Base-by-base conservation (phyloP, 2,888 invertebrate species). In the Smittia aterrima region DNA sequence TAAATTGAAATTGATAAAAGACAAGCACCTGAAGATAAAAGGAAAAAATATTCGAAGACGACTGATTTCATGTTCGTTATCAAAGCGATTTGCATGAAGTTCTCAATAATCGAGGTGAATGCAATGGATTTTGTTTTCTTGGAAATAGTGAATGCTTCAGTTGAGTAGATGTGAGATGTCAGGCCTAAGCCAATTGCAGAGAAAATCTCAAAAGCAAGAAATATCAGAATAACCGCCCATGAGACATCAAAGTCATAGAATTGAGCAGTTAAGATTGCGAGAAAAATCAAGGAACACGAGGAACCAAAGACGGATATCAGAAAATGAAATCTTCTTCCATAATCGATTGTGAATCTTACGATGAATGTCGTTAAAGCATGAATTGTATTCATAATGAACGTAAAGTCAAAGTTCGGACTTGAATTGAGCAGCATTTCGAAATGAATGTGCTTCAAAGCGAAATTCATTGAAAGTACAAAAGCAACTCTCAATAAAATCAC, bases 251-350 rank as follows among this genome's bases (percentile, higher is more conserved):
- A 47, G 3, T 6, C 18, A n/a, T 16, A 6, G n/a, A 25, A 27
- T 3, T 2, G 1, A 7, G 40, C 16, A 6, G 9, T 3, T 1
- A 66, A 16, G 1, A 13, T 4, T 18, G 38, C 66, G 6, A 66
- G 16, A n/a, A 40, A 7, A 11, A 66, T 66, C 7, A 66, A 20
- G 9, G 16, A 13, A 1, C 32, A 6, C 11, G 66, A 32, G 1
- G 66, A 38, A 2, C 16, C 18, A 11, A 7, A 18, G 2, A 9
- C 16, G 32, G 66, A 66, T 40, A 40, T 1, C 1, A 66, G 1
- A 18, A 38, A 38, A n/a, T 66, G 66, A 16, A 20, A 2, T 66
- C 66, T 1, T 22, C 66, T 66, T n/a, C 66, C 66, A 40, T 1
- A 4, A 13, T 66, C 66, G 1, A 66, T 66, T 27, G 66, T 66